Base-by-base conservation (phyloP, 2,888 invertebrate genomes). In the Sericinus montela region DNA sequence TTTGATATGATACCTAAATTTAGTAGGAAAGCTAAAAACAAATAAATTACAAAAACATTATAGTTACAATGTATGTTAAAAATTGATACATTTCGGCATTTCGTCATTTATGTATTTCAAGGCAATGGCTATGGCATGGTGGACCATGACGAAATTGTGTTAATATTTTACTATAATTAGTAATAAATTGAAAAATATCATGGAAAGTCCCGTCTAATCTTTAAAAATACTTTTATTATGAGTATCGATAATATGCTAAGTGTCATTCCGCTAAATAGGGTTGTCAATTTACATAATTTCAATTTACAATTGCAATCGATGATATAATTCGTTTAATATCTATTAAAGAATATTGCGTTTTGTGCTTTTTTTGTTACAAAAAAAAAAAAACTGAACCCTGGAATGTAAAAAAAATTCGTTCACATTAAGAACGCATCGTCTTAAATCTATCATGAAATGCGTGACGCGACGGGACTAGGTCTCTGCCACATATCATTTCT, bases 391-490 rank as follows among this genome's bases (percentile, higher is more conserved):
- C 60, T 64, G 74, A 75, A 75, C 80, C 76, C 75, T 87, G 86
- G 86, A 87, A 87, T 87, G 86, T 87, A 72, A 67, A 75, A n/a
- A n/a, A 75, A 85, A 76, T 75, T 80, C 78, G 80, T 80, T 77
- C 74, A 65, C 65, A 66, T 67, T 65, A 64, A 74, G 66, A 76
- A 75, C 72, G 72, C 57, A 65, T 65, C 61, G 56, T 62, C 83
- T 82, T 81, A 85, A 55, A 72, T 63, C 83, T 82, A 85, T 53
- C 58, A 75, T 75, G 76, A 87, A 87, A 87, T 86, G 87, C 85
- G 66, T 58, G 52, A 62, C 73, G 74, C 86, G 82, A 75, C 87
- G 85, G 83, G 86, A 86, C 87, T 87, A 87, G 87, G 59, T 63
- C 60, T 69, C 73, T 61, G 63, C 71, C 73, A 75, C 81, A 78